Conservation (phyloP, 1,140 invertebrate genomes). For the Sminthurides bifidus region DNA sequence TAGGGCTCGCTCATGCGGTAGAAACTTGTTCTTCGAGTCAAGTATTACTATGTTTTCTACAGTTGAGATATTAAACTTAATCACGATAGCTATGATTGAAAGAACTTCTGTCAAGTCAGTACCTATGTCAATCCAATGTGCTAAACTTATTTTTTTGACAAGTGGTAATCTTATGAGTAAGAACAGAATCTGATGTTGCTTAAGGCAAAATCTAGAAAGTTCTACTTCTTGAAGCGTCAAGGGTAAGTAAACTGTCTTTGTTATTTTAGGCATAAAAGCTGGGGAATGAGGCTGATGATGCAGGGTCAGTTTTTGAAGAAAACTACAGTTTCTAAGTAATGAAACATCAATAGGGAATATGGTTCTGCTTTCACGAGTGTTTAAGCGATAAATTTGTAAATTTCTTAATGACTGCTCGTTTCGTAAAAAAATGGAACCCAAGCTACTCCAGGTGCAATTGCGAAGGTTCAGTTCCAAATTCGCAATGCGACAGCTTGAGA, state of each 20-base stretch:
- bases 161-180: constrained; percentile 1
- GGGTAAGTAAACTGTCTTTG: neutral
- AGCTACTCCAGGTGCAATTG: neutral
- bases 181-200: constrained; percentile 7
- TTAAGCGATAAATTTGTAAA: neutral
- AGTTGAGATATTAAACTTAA: constrained; percentile 6
- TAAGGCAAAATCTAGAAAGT: neutral
- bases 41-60: neutral
- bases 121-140: constrained; percentile 3
- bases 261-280: neutral
- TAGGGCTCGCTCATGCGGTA: neutral
- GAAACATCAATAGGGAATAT: neutral
- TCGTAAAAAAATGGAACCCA: neutral
- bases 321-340: neutral
- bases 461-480: neutral
- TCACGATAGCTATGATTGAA: neutral
- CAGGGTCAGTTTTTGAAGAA: neutral
- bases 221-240: neutral
- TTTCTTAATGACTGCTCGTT: neutral
- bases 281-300: neutral
- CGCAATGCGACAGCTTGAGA: neutral
- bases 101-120: neutral
- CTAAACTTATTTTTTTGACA: neutral
- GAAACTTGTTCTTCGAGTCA: constrained; percentile 1
- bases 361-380: neutral